These are phyloP conservation scores for Origma solitaria DNA, from an alignment of 2,113 vertebrate species.

Conservation along the genomic window DNA sequence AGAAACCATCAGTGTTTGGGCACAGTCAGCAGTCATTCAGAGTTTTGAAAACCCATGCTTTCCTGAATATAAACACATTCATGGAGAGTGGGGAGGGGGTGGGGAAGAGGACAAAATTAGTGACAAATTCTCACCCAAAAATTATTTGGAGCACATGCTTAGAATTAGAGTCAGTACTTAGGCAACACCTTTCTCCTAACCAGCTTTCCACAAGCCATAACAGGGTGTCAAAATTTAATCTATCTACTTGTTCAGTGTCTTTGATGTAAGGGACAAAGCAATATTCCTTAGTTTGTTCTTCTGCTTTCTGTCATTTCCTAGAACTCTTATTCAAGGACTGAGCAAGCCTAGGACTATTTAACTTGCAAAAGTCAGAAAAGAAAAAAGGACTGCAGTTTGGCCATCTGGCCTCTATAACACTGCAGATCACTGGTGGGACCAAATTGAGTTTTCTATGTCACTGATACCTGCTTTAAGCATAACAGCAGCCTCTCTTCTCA, in stretches of 20 bases:
- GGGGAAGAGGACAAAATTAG: neutral
- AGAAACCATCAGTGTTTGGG: neutral
- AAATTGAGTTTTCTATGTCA: neutral
- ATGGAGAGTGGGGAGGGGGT: accelerated
- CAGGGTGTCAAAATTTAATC: neutral
- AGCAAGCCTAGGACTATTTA: neutral
- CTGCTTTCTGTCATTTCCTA: neutral
- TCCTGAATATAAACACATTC: neutral
- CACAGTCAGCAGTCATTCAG: neutral
- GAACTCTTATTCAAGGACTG: neutral
- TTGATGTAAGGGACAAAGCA: neutral
- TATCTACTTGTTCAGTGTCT: neutral
- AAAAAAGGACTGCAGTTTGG: neutral
- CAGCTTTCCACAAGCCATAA: neutral
- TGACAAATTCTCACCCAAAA: neutral
- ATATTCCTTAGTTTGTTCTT: neutral
- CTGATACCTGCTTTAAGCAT: neutral
- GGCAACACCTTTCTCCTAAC: neutral
- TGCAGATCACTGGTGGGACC: neutral
- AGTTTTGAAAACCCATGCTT: neutral
- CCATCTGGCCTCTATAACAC: neutral
- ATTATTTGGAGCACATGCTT: neutral
- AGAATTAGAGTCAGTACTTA: neutral
- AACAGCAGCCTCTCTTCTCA: neutral
- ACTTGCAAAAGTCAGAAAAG: neutral